These are phyloP conservation scores for Diarsia dahlii DNA, from an alignment of 2,888 invertebrate species.

Conservation along the genomic window DNA sequence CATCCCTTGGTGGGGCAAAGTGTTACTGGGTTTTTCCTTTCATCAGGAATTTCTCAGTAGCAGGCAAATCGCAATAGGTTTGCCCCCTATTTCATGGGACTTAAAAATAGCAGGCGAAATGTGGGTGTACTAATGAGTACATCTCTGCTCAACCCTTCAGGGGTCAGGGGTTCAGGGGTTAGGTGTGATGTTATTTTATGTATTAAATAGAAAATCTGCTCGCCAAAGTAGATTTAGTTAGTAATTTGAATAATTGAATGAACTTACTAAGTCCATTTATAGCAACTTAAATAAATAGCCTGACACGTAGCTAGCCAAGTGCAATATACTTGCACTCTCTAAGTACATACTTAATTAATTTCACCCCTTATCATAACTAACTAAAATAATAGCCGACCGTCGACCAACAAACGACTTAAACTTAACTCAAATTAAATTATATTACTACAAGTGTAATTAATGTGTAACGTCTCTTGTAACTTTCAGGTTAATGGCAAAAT, in stretches of 20 bases:
- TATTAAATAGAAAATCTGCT: background rate
- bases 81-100: too few relatives aligned
- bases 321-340: slow-evolving; percentile 24
- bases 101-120: too few relatives aligned
- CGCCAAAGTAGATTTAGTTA: background rate
- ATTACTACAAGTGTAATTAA: slow-evolving; percentile 64
- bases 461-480: slow-evolving; percentile 52
- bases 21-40: too few relatives aligned
- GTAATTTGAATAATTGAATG: background rate
- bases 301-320: background rate
- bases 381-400: slow-evolving; percentile 39
- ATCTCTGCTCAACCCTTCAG: too few relatives aligned
- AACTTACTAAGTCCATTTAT: background rate
- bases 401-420: slow-evolving; percentile 58
- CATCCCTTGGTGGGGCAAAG: too few relatives aligned
- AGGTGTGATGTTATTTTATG: too few relatives aligned
- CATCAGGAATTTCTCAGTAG: too few relatives aligned
- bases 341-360: slow-evolving; percentile 40
- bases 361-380: slow-evolving; percentile 35
- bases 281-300: background rate
- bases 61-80: too few relatives aligned
- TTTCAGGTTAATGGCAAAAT: slow-evolving; percentile 54
- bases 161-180: too few relatives aligned
- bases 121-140: too few relatives aligned
- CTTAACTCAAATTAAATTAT: slow-evolving; percentile 67